These are phyloP conservation scores for Edolisoma coerulescens DNA, from an alignment of 2,113 vertebrate genomes.

Conservation along the genomic window DNA sequence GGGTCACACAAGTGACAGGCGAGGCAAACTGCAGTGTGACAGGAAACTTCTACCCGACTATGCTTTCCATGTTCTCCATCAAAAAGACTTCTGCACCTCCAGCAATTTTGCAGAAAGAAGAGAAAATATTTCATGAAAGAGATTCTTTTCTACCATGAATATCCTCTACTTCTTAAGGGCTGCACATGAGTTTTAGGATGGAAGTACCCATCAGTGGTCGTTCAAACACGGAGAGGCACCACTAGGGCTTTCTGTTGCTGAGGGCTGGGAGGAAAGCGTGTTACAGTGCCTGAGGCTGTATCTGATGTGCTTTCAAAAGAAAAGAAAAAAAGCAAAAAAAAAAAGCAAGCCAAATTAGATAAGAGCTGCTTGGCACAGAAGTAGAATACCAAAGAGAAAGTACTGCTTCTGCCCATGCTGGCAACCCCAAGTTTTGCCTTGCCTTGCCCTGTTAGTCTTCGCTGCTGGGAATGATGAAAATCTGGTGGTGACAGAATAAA, in stretches of 20 bases:
- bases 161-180: neutral
- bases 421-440: neutral
- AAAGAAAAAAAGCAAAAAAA: neutral
- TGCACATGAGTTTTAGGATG: neutral
- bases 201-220: neutral
- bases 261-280: neutral
- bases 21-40: accelerated
- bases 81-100: neutral
- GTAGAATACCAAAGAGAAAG: neutral
- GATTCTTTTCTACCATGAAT: neutral
- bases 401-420: neutral
- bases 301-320: neutral
- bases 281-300: neutral
- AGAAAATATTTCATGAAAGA: neutral
- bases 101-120: neutral
- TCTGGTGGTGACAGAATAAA: neutral
- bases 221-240: neutral
- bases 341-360: neutral
- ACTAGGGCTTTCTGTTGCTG: neutral
- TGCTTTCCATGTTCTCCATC: neutral
- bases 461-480: neutral
- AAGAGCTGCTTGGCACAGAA: neutral
- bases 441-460: neutral
- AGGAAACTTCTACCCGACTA: accelerated
- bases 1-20: accelerated